phyloP scores from a whole-genome alignment of 2,888 invertebrate species.

The Tubulanus polymorphus region DNA sequence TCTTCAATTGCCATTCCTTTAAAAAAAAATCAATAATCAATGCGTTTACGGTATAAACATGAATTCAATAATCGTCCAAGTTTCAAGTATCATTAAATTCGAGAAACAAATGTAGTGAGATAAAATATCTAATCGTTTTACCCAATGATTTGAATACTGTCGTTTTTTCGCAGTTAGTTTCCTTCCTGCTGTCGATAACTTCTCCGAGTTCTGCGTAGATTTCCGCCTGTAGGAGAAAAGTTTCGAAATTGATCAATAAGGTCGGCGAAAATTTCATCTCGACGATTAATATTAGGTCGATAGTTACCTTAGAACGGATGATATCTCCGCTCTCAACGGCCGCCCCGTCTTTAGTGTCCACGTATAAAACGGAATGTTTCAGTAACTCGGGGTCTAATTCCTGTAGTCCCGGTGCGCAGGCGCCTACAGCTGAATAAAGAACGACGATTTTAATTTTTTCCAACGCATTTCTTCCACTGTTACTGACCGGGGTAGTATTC shows the following conservation, averaged over 20 bases:
- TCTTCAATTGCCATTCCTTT: too few relatives aligned
- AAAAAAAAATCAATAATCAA: too few relatives aligned
- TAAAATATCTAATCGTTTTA: too few relatives aligned
- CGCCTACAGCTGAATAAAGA: conserved; percentile 59
- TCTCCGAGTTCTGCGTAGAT: conserved; percentile 61
- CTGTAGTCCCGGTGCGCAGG: conserved; percentile 55
- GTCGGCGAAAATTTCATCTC: too few relatives aligned
- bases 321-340: conserved; percentile 58
- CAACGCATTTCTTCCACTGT: too few relatives aligned
- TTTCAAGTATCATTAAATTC: too few relatives aligned
- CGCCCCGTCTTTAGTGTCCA: conserved; percentile 60
- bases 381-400: conserved; percentile 61
- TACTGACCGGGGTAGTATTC: too few relatives aligned
- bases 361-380: conserved; percentile 56
- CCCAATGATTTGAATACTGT: conserved; percentile 67
- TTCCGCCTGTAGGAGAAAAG: conserved; percentile 33
- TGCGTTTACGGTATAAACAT: too few relatives aligned
- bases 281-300: neutral
- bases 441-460: too few relatives aligned
- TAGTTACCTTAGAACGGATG: conserved; percentile 54
- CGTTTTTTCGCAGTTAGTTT: conserved; percentile 42
- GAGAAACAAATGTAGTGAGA: too few relatives aligned
- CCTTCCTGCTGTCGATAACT: conserved; percentile 54
- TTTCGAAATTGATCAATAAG: neutral
- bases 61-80: too few relatives aligned